Base-by-base conservation (phyloP, 2,113 vertebrate species). In the Barbus barbus region DNA sequence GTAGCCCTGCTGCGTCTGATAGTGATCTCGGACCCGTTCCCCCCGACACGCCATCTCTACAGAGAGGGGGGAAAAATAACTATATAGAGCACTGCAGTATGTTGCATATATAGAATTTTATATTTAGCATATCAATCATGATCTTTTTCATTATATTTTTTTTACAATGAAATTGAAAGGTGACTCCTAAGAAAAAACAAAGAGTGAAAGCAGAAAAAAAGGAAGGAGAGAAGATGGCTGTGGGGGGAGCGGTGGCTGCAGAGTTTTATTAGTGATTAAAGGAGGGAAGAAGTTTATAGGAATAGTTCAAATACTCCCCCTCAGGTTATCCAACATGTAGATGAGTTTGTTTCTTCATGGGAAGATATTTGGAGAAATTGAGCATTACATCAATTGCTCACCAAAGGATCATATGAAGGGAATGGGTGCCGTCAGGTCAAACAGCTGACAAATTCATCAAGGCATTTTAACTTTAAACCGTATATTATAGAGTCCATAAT, bases 1-100 rank as follows among this genome's bases (percentile, higher is more conserved):
- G 26, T 99, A 99, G 87, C 98, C 98, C 93, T 97, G 98, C 95
- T 99, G 98, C 93, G 96, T 97, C 94, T 98, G 98, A 95, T 96
- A 97, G 94, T 97, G 96, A 96, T 97, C 96, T 96, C 98, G 90
- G 94, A 99, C 85, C 93, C 98, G 96, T 96, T 99, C 97, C 87
- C 97, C 98, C 96, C 96, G 93, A 92, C 98, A 99, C 90, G 97
- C 97, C 94, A 98, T 94, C 96, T 99, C 98, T 99, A 90, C 20
- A n/a, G 82, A 20, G 76, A 73, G n/a, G 84, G 83, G 84, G 82
- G 74, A 51, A 8, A 53, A 16, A 85, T 20, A 60, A 38, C 2
- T 36, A 1, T 5, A 5, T 18, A 51, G 33, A 20, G 9, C 36
- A 46, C 51, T 36, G 9, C 38, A 38, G 38, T 38, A 38, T 38